A percentile compares a stretch with the other conserved stretches of the same genome.
phyloP scores from a whole-genome alignment of 2,113 vertebrate species.

The Empidonax traillii region DNA sequence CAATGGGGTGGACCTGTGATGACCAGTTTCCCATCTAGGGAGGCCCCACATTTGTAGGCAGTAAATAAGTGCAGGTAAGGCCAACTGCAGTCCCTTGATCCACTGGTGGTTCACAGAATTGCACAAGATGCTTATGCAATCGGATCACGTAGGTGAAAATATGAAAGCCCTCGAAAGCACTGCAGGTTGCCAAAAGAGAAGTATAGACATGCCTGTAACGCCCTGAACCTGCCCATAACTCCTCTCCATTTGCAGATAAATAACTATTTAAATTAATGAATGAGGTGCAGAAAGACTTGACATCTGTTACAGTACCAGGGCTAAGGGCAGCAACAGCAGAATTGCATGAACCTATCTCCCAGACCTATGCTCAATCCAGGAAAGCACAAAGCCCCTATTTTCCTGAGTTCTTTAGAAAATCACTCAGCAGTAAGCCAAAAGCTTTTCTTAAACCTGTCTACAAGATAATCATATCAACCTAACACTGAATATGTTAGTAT shows the following conservation, averaged over 20 bases:
- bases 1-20: background rate
- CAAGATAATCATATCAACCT: background rate
- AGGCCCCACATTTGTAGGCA: background rate
- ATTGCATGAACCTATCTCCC: background rate
- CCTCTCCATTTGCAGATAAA: background rate
- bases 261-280: background rate
- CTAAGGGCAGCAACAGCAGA: background rate
- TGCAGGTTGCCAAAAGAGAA: background rate
- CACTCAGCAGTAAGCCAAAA: background rate
- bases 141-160: background rate
- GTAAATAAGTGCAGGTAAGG: background rate
- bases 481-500: background rate
- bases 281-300: background rate
- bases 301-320: background rate
- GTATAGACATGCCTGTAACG: background rate
- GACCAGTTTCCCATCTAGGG: background rate
- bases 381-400: background rate
- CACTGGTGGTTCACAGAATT: background rate
- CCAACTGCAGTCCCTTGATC: background rate
- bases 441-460: background rate
- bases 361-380: background rate
- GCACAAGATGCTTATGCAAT: background rate
- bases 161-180: background rate
- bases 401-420: background rate
- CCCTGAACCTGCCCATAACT: background rate